Conservation (phyloP, 1,140 invertebrate species). For the Lepeophtheirus salmonis region DNA sequence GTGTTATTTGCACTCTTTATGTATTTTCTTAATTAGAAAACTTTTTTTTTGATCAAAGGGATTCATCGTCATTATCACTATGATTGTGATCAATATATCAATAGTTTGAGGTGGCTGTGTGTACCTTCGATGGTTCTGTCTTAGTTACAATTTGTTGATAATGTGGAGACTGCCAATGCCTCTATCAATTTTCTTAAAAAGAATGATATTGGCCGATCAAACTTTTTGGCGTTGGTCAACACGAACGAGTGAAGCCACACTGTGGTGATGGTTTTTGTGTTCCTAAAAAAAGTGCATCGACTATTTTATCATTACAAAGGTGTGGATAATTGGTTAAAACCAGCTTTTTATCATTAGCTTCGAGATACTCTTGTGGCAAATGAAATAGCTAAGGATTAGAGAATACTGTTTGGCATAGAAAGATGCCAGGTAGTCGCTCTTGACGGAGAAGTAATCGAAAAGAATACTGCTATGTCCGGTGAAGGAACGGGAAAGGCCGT, state of each 20-base stretch:
- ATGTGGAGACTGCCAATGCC: constrained; percentile 54
- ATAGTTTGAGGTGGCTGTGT: constrained; percentile 88
- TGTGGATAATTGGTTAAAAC: constrained; percentile 49
- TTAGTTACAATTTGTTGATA: constrained; percentile 88
- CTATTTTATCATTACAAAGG: constrained; percentile 23
- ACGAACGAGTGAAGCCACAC: constrained; percentile 27
- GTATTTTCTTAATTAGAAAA: too few species aligned
- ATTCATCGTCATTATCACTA: too few species aligned
- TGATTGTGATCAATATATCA: constrained; percentile 9
- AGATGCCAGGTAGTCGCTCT: constrained; percentile 75
- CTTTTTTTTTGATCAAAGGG: too few species aligned
- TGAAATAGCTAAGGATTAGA: constrained; percentile 66
- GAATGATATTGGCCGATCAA: constrained; percentile 39
- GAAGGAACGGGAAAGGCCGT: constrained; percentile 19
- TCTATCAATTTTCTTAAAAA: constrained; percentile 66
- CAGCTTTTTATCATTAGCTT: constrained; percentile 78
- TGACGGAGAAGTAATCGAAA: constrained; percentile 74
- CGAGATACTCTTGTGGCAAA: constrained; percentile 70
- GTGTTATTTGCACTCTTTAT: too few species aligned
- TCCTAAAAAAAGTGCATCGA: constrained; percentile 19
- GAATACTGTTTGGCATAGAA: constrained; percentile 58
- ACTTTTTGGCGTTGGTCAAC: constrained; percentile 40
- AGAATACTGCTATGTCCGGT: constrained; percentile 38
- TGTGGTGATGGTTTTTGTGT: constrained; percentile 14
- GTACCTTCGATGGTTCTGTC: constrained; percentile 63